Percentiles rank a stretch among this genome's conserved stretches.
These are phyloP conservation scores for Oreochromis spilurus DNA, from an alignment of 2,113 vertebrate genomes.

Conservation along the genomic window DNA sequence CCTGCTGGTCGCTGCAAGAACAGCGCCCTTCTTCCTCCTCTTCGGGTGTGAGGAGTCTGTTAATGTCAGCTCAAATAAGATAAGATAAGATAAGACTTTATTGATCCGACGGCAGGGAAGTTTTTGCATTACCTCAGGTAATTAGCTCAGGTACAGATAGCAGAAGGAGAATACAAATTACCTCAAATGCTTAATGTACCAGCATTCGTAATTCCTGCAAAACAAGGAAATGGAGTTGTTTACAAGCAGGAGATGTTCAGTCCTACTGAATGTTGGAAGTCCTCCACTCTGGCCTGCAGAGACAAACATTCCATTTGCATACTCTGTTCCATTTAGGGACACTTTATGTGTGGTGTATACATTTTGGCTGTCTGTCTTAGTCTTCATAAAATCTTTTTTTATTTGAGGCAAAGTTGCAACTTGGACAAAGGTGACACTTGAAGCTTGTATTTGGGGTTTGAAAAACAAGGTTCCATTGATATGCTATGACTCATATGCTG, in stretches of 20 bases:
- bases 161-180: no score
- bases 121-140: no score
- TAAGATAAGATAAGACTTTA: no score
- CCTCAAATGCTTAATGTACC: neutral
- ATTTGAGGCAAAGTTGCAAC: neutral
- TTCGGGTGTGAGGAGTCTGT: no score
- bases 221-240: neutral
- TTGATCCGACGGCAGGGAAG: no score
- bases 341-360: neutral
- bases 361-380: neutral
- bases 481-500: constrained; percentile 32
- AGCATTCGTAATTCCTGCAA: neutral
- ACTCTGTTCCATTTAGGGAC: neutral
- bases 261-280: neutral
- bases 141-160: no score
- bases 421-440: neutral
- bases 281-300: neutral
- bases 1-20: no score
- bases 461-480: neutral
- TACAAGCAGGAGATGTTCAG: neutral
- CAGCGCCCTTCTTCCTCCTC: no score
- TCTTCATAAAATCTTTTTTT: neutral
- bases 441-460: neutral
- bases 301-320: neutral
- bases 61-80: no score